phyloP scores from a whole-genome alignment of 2,888 invertebrate species.

The Chelonus formosanus region DNA sequence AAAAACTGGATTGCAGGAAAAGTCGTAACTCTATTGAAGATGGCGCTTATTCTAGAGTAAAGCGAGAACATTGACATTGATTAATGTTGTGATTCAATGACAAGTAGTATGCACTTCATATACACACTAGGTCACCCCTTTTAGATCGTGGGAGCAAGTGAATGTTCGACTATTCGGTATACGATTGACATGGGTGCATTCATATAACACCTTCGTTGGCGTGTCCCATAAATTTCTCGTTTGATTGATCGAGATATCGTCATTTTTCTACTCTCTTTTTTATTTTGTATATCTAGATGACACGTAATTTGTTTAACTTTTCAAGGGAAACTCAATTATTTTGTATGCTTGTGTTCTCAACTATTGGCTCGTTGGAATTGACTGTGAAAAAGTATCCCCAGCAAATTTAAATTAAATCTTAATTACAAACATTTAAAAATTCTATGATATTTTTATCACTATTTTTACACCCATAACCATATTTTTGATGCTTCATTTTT shows the following conservation, averaged over 20 bases:
- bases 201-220: conserved; percentile 34
- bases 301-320: too few relatives aligned
- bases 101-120: conserved; percentile 29
- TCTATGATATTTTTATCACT: too few relatives aligned
- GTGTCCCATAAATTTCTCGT: conserved; percentile 36
- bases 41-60: conserved; percentile 14
- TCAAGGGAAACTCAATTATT: too few relatives aligned
- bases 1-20: conserved; percentile 28
- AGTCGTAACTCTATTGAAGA: conserved; percentile 33
- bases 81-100: conserved; percentile 51
- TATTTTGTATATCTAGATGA: too few relatives aligned
- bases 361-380: too few relatives aligned
- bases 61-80: conserved; percentile 46
- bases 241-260: conserved; percentile 42
- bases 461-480: too few relatives aligned
- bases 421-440: too few relatives aligned
- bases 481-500: too few relatives aligned
- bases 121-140: conserved; percentile 21
- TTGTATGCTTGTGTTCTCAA: too few relatives aligned
- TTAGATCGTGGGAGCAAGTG: conserved; percentile 3
- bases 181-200: conserved; percentile 20
- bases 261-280: not conserved
- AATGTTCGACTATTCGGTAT: conserved; percentile 28
- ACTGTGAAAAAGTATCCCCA: too few relatives aligned
- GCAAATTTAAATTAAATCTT: too few relatives aligned